Evolutionary conservation across 2,888 invertebrate genomes (phyloP).

Genomic region (Pristionchus arcanus): DNA sequence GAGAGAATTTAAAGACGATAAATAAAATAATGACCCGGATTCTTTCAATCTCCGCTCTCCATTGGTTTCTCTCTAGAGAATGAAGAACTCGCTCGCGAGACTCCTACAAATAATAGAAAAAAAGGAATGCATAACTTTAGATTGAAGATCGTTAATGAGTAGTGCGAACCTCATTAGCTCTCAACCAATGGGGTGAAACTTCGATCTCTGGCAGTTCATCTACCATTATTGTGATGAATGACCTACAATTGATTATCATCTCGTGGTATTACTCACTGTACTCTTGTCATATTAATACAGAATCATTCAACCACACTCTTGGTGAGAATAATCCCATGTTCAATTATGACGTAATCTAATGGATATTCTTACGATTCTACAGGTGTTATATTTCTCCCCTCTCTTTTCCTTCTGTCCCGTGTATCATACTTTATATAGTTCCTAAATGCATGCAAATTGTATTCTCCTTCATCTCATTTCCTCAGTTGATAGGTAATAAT

Average conservation of each 20-base stretch:
- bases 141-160: background rate
- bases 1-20: background rate
- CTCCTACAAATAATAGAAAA: background rate
- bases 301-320: background rate
- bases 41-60: conserved; percentile 17
- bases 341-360: background rate
- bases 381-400: background rate
- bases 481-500: background rate
- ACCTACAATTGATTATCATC: background rate
- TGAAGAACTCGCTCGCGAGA: background rate
- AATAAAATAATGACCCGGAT: background rate
- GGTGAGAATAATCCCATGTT: background rate
- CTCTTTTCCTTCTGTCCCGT: background rate
- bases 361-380: background rate
- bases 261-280: background rate
- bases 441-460: no score
- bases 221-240: background rate
- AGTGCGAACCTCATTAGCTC: background rate
- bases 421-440: background rate
- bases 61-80: conserved; percentile 12
- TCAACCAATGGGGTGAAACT: background rate
- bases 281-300: background rate
- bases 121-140: background rate
- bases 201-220: background rate
- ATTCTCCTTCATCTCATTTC: background rate